Percentiles rank a stretch among this genome's conserved stretches.
phyloP scores from a whole-genome alignment of 2,797 vertebrate genomes.

The Anas georgica region DNA sequence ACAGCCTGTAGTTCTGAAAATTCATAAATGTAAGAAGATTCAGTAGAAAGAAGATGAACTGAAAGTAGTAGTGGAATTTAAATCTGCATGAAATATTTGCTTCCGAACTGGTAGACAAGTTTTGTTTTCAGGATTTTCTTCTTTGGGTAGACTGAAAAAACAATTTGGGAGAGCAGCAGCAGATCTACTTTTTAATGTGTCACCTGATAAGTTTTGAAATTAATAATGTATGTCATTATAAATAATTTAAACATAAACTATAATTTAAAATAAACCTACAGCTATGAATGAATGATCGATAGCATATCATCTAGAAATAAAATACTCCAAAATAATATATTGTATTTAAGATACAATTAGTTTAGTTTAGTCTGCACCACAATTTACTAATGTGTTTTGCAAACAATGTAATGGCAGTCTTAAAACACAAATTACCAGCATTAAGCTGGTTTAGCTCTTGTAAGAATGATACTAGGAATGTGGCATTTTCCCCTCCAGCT shows the following conservation, averaged over 20 bases:
- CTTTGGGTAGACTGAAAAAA: not conserved
- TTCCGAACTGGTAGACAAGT: not conserved
- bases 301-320: not conserved
- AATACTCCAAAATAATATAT: not conserved
- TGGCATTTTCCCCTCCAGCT: not conserved
- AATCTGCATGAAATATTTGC: not conserved
- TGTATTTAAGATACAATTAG: not conserved
- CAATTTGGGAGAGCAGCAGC: not conserved
- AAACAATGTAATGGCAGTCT: not conserved
- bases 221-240: constrained; percentile 1
- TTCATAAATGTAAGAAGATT: not conserved
- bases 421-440: constrained; percentile 30
- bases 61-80: not conserved
- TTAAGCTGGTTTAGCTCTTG: constrained; percentile 23
- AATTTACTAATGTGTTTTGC: constrained; percentile 3
- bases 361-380: not conserved
- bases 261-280: constrained; percentile 22
- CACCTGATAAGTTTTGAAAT: constrained; percentile 1
- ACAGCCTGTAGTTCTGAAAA: not conserved
- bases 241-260: not conserved
- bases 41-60: not conserved
- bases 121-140: not conserved
- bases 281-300: not conserved
- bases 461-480: not conserved
- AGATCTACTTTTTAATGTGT: not conserved